phyloP scores from a whole-genome alignment of 2,113 vertebrate genomes.

The Clarias batrachus region DNA sequence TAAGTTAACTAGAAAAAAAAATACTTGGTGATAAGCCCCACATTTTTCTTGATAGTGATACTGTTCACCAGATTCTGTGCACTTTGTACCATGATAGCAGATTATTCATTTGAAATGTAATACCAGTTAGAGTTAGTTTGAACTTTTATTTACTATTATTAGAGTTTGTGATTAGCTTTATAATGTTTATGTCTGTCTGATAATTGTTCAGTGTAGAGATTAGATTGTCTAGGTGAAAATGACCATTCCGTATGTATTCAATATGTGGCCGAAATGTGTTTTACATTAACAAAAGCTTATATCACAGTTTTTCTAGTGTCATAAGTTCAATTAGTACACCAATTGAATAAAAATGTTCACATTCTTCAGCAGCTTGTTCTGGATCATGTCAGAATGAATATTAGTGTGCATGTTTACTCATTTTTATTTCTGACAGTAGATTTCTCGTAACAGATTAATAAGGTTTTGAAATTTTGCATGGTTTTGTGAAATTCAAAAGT shows the following conservation, averaged over 20 bases:
- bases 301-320: not conserved
- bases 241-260: not conserved
- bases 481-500: not conserved
- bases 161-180: not conserved
- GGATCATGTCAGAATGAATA: not conserved
- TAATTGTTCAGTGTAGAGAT: not conserved
- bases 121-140: not conserved
- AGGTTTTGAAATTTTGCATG: not conserved
- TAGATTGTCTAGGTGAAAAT: constrained; percentile 6
- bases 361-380: not conserved
- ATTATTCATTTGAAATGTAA: not conserved
- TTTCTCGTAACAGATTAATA: not conserved
- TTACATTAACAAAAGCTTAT: not conserved
- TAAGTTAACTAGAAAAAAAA: not conserved
- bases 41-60: not conserved
- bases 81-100: not conserved
- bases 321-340: not conserved
- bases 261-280: not conserved
- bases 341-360: not conserved
- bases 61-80: not conserved
- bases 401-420: not conserved
- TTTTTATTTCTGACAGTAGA: not conserved
- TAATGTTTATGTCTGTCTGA: not conserved
- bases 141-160: not conserved
- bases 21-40: not conserved